phyloP scores from a whole-genome alignment of 2,888 invertebrate genomes.

The Cordylochernes scorpioides region DNA sequence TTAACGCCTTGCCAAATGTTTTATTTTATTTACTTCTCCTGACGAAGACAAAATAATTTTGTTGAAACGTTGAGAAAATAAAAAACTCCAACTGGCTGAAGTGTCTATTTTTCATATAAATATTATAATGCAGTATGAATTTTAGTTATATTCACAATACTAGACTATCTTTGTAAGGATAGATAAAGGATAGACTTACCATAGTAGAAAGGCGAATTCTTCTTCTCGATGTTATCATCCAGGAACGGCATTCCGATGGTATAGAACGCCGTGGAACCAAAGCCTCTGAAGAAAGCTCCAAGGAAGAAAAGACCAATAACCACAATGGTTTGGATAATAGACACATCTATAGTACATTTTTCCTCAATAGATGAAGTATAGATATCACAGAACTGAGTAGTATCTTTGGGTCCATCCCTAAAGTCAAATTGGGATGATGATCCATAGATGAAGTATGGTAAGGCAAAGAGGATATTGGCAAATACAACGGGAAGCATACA shows the following conservation, averaged over 20 bases:
- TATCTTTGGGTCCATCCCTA: slow-evolving; percentile 1
- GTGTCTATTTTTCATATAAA: too few relatives aligned
- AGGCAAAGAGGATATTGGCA: slow-evolving; percentile 6
- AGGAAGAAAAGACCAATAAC: slow-evolving; percentile 6
- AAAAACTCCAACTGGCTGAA: too few relatives aligned
- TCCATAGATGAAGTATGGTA: slow-evolving; percentile 13
- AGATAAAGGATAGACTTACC: slow-evolving; percentile 4
- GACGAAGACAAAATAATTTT: too few relatives aligned
- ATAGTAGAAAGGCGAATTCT: slow-evolving; percentile 12
- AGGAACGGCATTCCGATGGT: slow-evolving; percentile 13
- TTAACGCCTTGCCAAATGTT: too few relatives aligned
- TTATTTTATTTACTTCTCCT: too few relatives aligned
- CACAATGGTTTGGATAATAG: slow-evolving; percentile 6
- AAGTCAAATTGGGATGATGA: slow-evolving; percentile 3
- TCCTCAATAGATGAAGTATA: slow-evolving; percentile 2
- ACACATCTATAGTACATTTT: background rate
- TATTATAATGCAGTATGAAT: too few relatives aligned
- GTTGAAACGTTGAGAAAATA: too few relatives aligned
- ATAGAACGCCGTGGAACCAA: slow-evolving; percentile 12
- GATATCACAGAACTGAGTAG: slow-evolving; percentile 2
- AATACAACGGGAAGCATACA: slow-evolving; percentile 8
- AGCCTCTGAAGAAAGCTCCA: slow-evolving; percentile 13
- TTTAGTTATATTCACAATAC: too few relatives aligned
- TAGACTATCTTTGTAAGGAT: too few relatives aligned
- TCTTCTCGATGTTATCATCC: slow-evolving; percentile 14